Conservation (phyloP, 2,113 vertebrate species). For the Tiliqua scincoides region DNA sequence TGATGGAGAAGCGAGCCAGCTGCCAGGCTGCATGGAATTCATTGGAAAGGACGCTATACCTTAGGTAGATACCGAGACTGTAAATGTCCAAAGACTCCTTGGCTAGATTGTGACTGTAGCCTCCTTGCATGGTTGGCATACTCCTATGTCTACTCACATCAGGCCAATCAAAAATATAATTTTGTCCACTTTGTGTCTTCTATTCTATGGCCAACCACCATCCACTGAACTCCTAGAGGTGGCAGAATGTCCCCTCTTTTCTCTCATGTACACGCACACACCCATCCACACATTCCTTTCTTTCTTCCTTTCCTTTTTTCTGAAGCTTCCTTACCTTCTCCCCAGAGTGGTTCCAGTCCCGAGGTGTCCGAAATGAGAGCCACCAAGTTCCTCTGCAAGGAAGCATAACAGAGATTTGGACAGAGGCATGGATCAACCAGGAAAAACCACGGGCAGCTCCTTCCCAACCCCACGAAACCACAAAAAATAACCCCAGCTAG, state of each 20-base stretch:
- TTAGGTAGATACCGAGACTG: background rate
- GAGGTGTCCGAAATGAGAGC: background rate
- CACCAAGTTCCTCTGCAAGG: background rate
- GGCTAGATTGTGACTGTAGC: rapidly evolving
- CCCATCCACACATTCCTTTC: no score
- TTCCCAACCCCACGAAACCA: conserved; percentile 19
- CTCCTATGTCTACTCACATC: background rate
- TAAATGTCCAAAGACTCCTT: background rate
- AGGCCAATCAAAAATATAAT: background rate
- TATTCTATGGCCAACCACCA: background rate
- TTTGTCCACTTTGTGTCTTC: background rate
- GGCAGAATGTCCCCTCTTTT: background rate
- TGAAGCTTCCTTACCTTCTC: background rate
- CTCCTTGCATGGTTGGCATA: background rate
- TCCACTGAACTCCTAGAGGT: background rate
- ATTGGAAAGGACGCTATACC: background rate
- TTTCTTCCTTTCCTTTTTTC: no score
- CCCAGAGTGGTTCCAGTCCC: background rate
- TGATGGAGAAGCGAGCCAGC: background rate
- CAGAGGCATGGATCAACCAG: background rate
- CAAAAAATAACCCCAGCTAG: conserved; percentile 30
- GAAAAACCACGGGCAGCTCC: background rate
- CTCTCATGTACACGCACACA: no score
- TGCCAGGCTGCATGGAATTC: background rate
- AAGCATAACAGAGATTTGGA: conserved; percentile 35